Percentiles rank a stretch among this genome's conserved stretches.
phyloP scores from a whole-genome alignment of 2,797 vertebrate species.

The Pseudochirops cupreus region DNA sequence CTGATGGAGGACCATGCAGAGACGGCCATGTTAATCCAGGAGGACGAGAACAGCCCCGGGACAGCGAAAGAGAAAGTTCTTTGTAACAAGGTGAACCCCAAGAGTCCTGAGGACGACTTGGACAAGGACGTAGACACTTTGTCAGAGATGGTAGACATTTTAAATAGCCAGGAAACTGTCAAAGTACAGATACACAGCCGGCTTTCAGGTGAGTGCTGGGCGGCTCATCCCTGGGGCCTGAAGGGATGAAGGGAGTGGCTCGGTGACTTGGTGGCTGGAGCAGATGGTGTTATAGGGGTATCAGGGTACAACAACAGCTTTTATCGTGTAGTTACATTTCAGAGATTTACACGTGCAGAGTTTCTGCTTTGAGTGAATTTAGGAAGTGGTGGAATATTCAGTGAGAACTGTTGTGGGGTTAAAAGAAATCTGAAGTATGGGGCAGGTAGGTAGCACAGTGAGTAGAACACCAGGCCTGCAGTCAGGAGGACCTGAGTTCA shows the following conservation, averaged over 20 bases:
- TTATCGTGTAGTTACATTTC: no score
- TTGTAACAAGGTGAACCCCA: conserved; percentile 91
- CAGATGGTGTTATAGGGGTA: no score
- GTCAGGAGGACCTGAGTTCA: no score
- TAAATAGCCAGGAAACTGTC: conserved; percentile 94
- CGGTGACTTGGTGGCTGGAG: no score
- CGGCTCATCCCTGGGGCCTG: not conserved
- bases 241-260: not conserved
- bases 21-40: conserved; percentile 95
- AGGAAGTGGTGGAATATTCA: not conserved
- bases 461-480: no score
- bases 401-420: not conserved
- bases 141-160: conserved; percentile 87
- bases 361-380: not conserved
- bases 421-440: no score
- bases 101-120: conserved; percentile 88
- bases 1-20: conserved; percentile 90
- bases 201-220: conserved; percentile 87
- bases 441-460: no score
- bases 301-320: no score
- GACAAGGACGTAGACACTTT: conserved; percentile 93
- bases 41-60: conserved; percentile 92
- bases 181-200: conserved; percentile 93
- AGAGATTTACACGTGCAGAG: not conserved
- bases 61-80: conserved; percentile 94